Conservation (phyloP, 2,888 invertebrate species). For the Amorpha juglandis region DNA sequence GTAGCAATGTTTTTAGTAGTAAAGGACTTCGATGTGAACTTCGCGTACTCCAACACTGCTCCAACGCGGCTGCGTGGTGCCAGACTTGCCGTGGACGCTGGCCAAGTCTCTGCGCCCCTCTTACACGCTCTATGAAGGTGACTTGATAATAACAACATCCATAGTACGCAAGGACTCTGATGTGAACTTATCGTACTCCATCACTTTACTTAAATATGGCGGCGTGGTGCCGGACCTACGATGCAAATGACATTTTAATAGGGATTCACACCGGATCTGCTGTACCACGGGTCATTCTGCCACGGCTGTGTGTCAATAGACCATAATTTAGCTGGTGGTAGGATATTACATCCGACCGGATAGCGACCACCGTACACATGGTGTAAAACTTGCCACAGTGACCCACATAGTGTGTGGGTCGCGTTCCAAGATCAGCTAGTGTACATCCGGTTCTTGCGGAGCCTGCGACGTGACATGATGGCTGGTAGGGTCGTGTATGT, state of each 20-base stretch:
- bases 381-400: no score
- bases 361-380: no score
- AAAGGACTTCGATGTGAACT: constrained; percentile 86
- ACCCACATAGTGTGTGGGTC: no score
- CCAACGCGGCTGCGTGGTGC: constrained; percentile 93
- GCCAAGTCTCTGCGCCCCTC: constrained; percentile 91
- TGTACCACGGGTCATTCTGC: no score
- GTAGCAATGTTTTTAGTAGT: background rate
- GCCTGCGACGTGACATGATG: no score
- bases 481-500: no score
- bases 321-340: no score
- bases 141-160: constrained; percentile 33
- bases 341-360: no score
- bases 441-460: no score
- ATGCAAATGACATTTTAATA: constrained; percentile 77
- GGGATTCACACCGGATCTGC: background rate
- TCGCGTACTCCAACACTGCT: constrained; percentile 94
- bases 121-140: constrained; percentile 88
- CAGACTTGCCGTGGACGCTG: constrained; percentile 90
- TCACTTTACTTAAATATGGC: constrained; percentile 92
- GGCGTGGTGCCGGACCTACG: constrained; percentile 92
- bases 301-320: background rate
- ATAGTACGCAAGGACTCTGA: constrained; percentile 62
- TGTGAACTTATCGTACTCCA: constrained; percentile 93
- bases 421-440: no score